These are phyloP conservation scores for Hestina assimilis DNA, from an alignment of 1,140 invertebrate genomes.

Conservation along the genomic window DNA sequence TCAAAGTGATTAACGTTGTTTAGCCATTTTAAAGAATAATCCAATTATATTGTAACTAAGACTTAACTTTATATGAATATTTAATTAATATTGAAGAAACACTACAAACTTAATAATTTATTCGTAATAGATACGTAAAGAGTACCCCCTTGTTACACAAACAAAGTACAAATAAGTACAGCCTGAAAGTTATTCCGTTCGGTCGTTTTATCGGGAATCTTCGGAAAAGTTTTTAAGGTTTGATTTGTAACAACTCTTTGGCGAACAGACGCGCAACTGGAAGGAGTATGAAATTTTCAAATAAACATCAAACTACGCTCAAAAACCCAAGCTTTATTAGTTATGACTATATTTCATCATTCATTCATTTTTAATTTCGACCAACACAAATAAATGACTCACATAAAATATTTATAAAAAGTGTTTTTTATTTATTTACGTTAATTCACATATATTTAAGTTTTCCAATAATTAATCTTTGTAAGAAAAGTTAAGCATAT, in stretches of 20 bases:
- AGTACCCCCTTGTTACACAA: slow-evolving; percentile 39
- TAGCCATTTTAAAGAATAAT: too few species aligned
- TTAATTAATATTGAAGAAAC: background rate
- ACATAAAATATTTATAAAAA: too few species aligned
- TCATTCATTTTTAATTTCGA: too few species aligned
- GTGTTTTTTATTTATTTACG: too few species aligned
- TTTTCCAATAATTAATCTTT: too few species aligned
- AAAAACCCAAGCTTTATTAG: too few species aligned
- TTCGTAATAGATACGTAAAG: slow-evolving; percentile 28
- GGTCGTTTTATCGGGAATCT: slow-evolving; percentile 64
- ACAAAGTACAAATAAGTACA: slow-evolving; percentile 60
- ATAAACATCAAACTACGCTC: background rate
- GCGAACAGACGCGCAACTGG: slow-evolving; percentile 26
- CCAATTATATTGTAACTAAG: too few species aligned
- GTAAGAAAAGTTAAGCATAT: too few species aligned
- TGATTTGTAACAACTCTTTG: slow-evolving; percentile 61
- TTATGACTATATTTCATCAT: too few species aligned
- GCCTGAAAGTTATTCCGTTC: slow-evolving; percentile 45
- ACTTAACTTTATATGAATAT: background rate
- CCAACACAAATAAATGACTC: too few species aligned
- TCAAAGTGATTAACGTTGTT: too few species aligned
- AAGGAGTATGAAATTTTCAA: slow-evolving; percentile 11
- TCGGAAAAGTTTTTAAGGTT: slow-evolving; percentile 62
- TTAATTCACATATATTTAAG: too few species aligned
- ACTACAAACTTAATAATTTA: background rate